phyloP scores from a whole-genome alignment of 2,113 vertebrate species.

The Ctenodactylus gundi region DNA sequence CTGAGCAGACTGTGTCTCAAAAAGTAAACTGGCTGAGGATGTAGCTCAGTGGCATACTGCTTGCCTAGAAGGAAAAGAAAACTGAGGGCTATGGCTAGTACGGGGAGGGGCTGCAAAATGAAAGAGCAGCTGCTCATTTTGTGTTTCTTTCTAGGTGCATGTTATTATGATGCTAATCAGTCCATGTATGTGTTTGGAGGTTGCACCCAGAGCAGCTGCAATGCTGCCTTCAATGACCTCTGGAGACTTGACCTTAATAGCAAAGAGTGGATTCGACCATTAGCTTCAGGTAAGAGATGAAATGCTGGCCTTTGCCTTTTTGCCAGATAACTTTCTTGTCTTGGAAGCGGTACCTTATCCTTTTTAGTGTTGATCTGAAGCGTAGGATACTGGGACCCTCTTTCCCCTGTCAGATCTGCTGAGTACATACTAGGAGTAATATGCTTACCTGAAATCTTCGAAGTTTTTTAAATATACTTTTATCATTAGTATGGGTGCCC shows the following conservation, averaged over 20 bases:
- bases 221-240: slow-evolving; percentile 98
- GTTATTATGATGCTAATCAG: slow-evolving; percentile 97
- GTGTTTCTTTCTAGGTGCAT: slow-evolving; percentile 88
- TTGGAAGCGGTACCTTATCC: neutral
- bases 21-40: neutral
- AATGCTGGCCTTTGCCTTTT: neutral
- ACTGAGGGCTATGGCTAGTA: neutral
- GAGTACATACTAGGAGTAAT: neutral
- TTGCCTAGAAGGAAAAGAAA: neutral
- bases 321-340: neutral
- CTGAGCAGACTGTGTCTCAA: neutral
- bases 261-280: slow-evolving; percentile 98
- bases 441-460: slow-evolving; percentile 10
- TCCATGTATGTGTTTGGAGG: slow-evolving; percentile 99
- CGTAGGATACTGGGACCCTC: neutral
- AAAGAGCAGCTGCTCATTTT: neutral
- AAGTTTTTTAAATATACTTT: neutral
- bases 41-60: neutral
- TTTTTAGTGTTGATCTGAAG: slow-evolving; percentile 17
- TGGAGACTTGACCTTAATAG: slow-evolving; percentile 99
- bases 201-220: slow-evolving; percentile 99
- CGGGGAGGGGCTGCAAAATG: neutral
- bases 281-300: slow-evolving; percentile 93
- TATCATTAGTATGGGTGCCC: neutral
- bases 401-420: neutral